Evolutionary conservation across 2,113 vertebrate genomes (phyloP), one percentile per base, ranked within the genome.

Genomic region (Nycticryphes semicollaris): DNA sequence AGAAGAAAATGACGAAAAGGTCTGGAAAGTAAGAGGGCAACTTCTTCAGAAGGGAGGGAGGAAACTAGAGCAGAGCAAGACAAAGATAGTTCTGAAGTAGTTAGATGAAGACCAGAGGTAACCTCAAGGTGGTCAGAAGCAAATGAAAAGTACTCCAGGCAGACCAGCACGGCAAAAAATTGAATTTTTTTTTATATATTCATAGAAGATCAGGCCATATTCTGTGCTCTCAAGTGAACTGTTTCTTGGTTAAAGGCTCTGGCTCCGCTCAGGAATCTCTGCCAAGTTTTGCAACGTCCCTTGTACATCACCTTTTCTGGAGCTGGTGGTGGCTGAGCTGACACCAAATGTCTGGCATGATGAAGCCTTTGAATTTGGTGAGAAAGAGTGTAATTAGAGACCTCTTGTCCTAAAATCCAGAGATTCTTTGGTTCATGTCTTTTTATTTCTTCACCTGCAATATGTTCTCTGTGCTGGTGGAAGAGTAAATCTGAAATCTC

Each of bases 241-340:
- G 1, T 41, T 84, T 81, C 17, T 66, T 90, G 69, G 69, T 31
- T 37, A 35, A 90, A 30, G n/a, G 62, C 68, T 28, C 10, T 31
- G 17, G 10, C 31, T 67, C 56, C 43, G 33, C 12, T 80, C n/a
- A 59, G 24, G 31, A 20, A 48, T 31, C 14, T 56, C 76, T 39
- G 5, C 7, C 1, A 3, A 60, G 5, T 68, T 73, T 63, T 30
- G 43, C 21, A 23, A 13, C 30, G 64, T 37, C 54, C 48, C 74
- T 69, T 60, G 9, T 59, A 25, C 0, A 0, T 62, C 66, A 45
- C 2, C 8, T 57, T 83, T 30, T 67, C 47, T 8, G 20, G 27
- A 87, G 37, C 53, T 33, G 14, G 14, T 35, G 45, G 16, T 33
- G 11, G 35, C 24, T 2, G 4, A 69, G 50, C 6, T 45, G 66